Evolutionary conservation across 1,140 invertebrate genomes (phyloP), one percentile per base, ranked within the genome.

Genomic region (Ostrea denselamellosa): DNA sequence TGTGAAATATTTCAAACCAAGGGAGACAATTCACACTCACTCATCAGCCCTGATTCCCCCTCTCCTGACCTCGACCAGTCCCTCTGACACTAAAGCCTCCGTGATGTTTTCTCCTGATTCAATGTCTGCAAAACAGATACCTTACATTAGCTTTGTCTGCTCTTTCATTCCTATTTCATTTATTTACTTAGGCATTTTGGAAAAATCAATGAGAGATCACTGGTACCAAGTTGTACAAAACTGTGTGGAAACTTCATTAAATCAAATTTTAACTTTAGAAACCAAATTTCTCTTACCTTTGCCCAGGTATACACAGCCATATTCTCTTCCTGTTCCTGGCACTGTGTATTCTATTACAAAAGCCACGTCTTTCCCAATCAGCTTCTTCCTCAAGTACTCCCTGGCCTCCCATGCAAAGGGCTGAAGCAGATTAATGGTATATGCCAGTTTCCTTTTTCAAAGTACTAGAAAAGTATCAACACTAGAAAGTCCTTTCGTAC

Each of bases 381-480:
- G 93, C 93, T 98, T 98, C 92, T 98, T 98, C 51, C 98, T 96
- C 52, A 99, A 95, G 94, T 97, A 99, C 95, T 99, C 98, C 88
- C 98, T 96, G 0, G 98, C 97, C 95, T 99, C 98, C 98, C 98
- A 99, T 1, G 98, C 98, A 96, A 96, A 99, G 9, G 98, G 97
- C 95, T 96, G 90, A 86, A 92, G 87, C 82, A 51, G 91, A 51
- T 62, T 62, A 62, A 19, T 17, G 56, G 56, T 3, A 62, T 19
- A 44, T 44, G 34, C 34, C 34, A 44, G 34, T 44, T 44, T 44
- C 5, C 34, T 44, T 44, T 44, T 2, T 44, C 34, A 44, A 44
- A 44, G 34, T 44, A 44, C 34, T 44, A 44, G 34, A 44, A 1
- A 44, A 2, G 34, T 44, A 44, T 5, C 34, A 44, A 44, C 34